Percentiles rank a stretch among this genome's conserved stretches.
These are phyloP conservation scores for Colinus virginianus DNA, from an alignment of 2,113 vertebrate genomes.

Conservation along the genomic window DNA sequence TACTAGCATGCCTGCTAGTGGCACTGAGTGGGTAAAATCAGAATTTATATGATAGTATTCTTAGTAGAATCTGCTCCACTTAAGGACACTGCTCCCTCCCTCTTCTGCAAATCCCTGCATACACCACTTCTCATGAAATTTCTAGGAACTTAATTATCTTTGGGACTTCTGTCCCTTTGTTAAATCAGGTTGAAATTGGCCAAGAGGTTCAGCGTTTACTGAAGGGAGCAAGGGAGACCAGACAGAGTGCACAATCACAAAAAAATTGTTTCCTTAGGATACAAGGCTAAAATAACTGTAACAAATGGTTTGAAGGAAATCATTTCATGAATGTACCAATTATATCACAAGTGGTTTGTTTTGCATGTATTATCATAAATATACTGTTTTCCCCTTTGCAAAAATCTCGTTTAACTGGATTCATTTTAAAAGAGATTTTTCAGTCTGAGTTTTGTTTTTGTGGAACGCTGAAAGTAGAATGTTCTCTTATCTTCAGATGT, in stretches of 20 bases:
- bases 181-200: not conserved
- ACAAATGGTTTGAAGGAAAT: not conserved
- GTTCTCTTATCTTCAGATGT: constrained; percentile 33
- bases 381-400: not conserved
- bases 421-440: constrained; percentile 23
- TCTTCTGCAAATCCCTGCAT: not conserved
- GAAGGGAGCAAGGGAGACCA: not conserved
- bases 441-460: not conserved
- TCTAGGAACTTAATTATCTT: not conserved
- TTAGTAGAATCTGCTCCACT: not conserved
- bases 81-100: not conserved
- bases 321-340: not conserved
- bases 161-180: not conserved
- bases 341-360: constrained; percentile 43
- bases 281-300: not conserved
- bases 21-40: not conserved
- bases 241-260: not conserved
- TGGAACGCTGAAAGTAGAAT: not conserved
- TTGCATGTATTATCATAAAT: constrained; percentile 39
- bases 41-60: not conserved
- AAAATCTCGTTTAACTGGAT: constrained; percentile 10
- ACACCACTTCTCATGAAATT: not conserved
- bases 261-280: not conserved
- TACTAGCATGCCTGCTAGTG: not conserved
- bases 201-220: not conserved